Evolutionary conservation across 2,797 vertebrate genomes (phyloP), one percentile per base, ranked within the genome.

Genomic region (Sebastes kiyomatsui): DNA sequence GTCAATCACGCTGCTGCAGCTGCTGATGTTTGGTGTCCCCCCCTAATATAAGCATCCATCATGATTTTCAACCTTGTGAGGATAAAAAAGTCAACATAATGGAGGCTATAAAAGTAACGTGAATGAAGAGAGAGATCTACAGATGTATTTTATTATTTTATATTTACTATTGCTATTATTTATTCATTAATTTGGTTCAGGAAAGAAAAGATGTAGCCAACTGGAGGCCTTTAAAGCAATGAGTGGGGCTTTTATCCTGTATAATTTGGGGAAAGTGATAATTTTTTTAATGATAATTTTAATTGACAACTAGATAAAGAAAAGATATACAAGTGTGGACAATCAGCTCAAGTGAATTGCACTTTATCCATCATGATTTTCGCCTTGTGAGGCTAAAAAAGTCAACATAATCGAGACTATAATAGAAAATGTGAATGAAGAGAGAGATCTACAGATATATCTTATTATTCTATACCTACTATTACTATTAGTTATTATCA

Each of bases 1-100:
- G 5, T 94, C 86, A 89, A 79, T 64, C 59, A 7, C 55, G 82
- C 13, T 42, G 38, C 77, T 87, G 88, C 92, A 91, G 88, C 86
- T 91, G 73, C 78, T 87, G 84, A 65, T 85, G 72, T 84, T 90
- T 79, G 62, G 20, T 28, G 35, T 81, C 82, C 64, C 71, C 71
- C 52, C 38, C 13, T 14, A 42, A 42, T 42, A 35, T 13, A 10
- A 62, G 56, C 74, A 67, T 79, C 69, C 71, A 72, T 87, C 75
- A 75, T 72, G 59, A 76, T 84, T 76, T 81, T 79, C 6, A 14
- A 14, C 42, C 42, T 46, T 20, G 7, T 46, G 42, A 46, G 0
- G 42, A 0, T 46, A 46, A 46, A 46, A 38, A 46, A 46, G 42
- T 46, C 42, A 46, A 18, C 16, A 46, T 46, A 46, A 46, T 38